Base-by-base conservation (phyloP, 2,888 invertebrate species). In the Habroteleia sp. region DNA sequence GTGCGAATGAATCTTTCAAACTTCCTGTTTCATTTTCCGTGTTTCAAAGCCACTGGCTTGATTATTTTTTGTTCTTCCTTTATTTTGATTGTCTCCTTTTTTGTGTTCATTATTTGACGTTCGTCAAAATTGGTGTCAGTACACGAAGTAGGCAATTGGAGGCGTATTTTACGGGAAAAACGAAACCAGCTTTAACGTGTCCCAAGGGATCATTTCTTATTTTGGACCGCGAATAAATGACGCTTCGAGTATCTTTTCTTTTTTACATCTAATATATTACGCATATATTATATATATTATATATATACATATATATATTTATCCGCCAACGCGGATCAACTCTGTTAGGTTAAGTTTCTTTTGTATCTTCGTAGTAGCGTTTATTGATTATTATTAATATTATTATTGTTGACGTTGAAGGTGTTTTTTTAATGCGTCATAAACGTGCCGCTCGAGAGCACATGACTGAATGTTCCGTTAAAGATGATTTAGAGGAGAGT, bases 1-100 rank as follows among this genome's bases (percentile, higher is more conserved):
- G 87, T 88, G 87, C 87, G 87, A 88, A 88, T 88, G 88, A 86
- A 87, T 84, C 83, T 83, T 82, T 79, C 68, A 80, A 77, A 79
- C 75, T 71, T 79, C 66, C 68, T 63, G 33, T 58, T 69, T 77
- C 60, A 66, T 62, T 74, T 63, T 60, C 65, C 44, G 56, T 63
- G 46, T 46, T 46, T 65, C 23, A 8, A 29, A 17, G 10, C 33
- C 41, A 7, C 11, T 6, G 41, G n/a, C 29, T 58, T 23, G 4
- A 20, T 8, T 60, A 33, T 23, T 8, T 13, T 60, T 33, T 27
- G 7, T 25, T 7, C 1, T 50, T 52, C 29, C 3, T 0, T 27
- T 52, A 7, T 13, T 63, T 68, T 39, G 52, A n/a, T n/a, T n/a
- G n/a, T n/a, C n/a, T n/a, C 39, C 41, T 52, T 31, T 72, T 62